Conservation (phyloP, 1,140 invertebrate species). For the Neodiprion pinetum region DNA sequence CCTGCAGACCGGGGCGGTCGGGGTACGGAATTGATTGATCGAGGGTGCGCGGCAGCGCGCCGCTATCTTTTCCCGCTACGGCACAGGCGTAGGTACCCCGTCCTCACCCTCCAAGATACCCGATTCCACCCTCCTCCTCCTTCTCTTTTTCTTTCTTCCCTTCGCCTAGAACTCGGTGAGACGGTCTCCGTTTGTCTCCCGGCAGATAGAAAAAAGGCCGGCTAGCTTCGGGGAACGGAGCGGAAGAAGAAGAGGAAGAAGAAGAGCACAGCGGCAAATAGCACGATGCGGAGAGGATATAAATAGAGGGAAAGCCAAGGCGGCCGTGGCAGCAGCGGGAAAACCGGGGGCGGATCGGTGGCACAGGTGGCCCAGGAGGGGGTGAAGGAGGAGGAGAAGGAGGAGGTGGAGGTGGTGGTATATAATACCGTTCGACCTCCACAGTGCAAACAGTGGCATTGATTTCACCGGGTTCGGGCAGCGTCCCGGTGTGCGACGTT, state of each 20-base stretch:
- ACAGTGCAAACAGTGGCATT: constrained; percentile 63
- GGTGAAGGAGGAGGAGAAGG: neutral
- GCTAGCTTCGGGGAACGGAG: too few relatives aligned
- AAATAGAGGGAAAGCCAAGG: neutral
- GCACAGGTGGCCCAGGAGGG: constrained; percentile 23
- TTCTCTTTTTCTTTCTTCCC: neutral
- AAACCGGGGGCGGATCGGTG: neutral
- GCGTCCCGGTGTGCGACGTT: constrained; percentile 36
- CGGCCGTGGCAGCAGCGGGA: neutral
- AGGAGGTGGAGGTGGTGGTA: constrained; percentile 9
- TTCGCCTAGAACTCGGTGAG: neutral
- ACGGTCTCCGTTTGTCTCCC: too few relatives aligned
- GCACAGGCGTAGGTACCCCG: neutral
- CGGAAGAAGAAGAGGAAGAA: too few relatives aligned
- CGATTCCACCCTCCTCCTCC: neutral
- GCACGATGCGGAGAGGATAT: too few relatives aligned
- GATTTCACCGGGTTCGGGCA: constrained; percentile 60
- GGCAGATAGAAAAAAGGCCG: too few relatives aligned
- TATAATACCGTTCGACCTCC: constrained; percentile 50
- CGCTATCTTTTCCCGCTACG: constrained; percentile 4
- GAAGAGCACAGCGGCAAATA: too few relatives aligned
- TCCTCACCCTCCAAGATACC: neutral
- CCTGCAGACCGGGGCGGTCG: neutral
- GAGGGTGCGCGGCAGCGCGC: constrained; percentile 2
- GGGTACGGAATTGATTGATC: constrained; percentile 7